phyloP scores from a whole-genome alignment of 2,888 invertebrate genomes.

The Euplexia lucipara region DNA sequence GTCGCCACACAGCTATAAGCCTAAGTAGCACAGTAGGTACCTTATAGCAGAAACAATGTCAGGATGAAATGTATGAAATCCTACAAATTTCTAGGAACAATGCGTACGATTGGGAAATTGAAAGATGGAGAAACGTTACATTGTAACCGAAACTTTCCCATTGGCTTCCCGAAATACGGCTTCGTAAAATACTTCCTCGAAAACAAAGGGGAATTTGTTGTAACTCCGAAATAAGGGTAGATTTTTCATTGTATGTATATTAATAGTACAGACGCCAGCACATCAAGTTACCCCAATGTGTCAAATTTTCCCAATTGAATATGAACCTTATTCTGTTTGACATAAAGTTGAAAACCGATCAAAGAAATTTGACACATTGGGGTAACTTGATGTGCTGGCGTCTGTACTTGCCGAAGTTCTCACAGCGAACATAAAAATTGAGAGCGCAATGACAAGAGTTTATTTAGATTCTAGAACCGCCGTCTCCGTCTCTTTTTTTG shows the following conservation, averaged over 20 bases:
- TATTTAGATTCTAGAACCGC: too few relatives aligned
- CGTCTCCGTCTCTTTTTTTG: too few relatives aligned
- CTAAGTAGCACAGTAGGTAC: background rate
- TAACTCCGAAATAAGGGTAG: background rate
- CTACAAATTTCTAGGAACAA: background rate
- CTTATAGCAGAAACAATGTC: background rate
- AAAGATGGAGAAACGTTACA: background rate
- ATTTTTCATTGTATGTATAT: background rate
- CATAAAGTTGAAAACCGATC: too few relatives aligned
- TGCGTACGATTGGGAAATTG: rapidly evolving
- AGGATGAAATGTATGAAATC: background rate
- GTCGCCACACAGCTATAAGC: background rate
- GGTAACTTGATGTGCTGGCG: too few relatives aligned
- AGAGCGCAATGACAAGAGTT: background rate
- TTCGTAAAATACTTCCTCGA: slow-evolving; percentile 1
- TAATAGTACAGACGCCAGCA: too few relatives aligned
- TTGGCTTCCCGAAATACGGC: background rate
- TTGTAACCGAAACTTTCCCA: background rate
- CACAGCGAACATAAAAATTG: background rate
- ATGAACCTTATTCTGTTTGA: too few relatives aligned
- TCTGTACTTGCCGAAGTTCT: too few relatives aligned
- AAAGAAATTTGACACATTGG: too few relatives aligned
- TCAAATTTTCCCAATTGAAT: too few relatives aligned
- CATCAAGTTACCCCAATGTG: too few relatives aligned
- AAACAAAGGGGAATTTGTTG: background rate